phyloP scores from a whole-genome alignment of 2,797 vertebrate genomes.

The Aplochiton taeniatus region DNA sequence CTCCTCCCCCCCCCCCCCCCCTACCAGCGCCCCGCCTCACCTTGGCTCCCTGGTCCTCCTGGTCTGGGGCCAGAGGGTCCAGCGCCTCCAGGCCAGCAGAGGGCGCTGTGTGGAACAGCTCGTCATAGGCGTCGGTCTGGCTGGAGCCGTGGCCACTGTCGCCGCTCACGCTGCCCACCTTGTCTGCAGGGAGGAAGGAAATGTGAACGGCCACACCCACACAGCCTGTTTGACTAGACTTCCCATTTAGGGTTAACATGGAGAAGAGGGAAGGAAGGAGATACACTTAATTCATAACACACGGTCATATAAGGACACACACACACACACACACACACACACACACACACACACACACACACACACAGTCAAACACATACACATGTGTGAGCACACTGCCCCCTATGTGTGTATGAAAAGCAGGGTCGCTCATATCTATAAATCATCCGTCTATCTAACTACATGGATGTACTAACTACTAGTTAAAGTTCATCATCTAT shows the following conservation, averaged over 20 bases:
- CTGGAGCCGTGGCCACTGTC: slow-evolving; percentile 77
- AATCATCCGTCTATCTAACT: no score
- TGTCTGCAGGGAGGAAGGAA: slow-evolving; percentile 64
- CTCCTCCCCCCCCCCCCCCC: no score
- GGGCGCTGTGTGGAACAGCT: slow-evolving; percentile 83
- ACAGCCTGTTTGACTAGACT: no score
- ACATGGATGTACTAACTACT: no score
- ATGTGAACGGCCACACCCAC: background rate
- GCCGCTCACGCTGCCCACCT: slow-evolving; percentile 72
- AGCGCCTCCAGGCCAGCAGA: slow-evolving; percentile 57
- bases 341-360: no score
- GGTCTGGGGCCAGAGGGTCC: slow-evolving; percentile 76
- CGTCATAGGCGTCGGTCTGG: slow-evolving; percentile 84
- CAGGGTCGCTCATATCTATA: no score
- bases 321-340: no score
- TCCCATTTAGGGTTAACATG: background rate
- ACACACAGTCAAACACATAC: no score
- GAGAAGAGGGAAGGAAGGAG: background rate
- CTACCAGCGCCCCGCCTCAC: slow-evolving; percentile 49
- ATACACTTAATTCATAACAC: background rate
- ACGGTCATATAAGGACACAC: background rate
- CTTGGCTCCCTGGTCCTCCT: slow-evolving; percentile 78
- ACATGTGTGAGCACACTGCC: no score
- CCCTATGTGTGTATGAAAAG: no score
- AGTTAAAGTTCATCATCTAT: no score